These are phyloP conservation scores for Drosophila maculinotata DNA, from an alignment of 2,888 invertebrate species.

Conservation along the genomic window DNA sequence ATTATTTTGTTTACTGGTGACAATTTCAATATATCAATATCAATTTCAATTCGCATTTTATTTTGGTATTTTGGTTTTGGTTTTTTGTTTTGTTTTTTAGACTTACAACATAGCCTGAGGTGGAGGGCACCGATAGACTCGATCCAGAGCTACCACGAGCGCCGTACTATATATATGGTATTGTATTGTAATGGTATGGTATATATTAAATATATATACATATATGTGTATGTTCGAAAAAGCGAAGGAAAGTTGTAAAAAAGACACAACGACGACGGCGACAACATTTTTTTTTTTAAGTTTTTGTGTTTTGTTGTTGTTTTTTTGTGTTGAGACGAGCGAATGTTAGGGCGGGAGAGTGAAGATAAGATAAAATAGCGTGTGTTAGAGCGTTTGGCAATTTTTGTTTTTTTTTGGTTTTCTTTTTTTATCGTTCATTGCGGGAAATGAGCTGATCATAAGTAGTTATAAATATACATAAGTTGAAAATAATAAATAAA, in stretches of 20 bases:
- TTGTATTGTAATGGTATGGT: slow-evolving; percentile 62
- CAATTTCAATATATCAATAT: slow-evolving; percentile 28
- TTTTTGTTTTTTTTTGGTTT: slow-evolving; percentile 30
- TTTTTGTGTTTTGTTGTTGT: slow-evolving; percentile 29
- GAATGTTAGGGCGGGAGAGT: slow-evolving; percentile 59
- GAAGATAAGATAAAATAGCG: slow-evolving; percentile 74
- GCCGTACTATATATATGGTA: slow-evolving; percentile 66
- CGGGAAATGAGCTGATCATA: slow-evolving; percentile 72
- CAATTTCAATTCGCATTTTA: slow-evolving; percentile 25
- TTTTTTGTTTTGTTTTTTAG: slow-evolving; percentile 81
- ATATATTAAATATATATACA: slow-evolving; percentile 51
- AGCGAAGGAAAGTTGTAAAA: slow-evolving; percentile 35
- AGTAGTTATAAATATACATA: slow-evolving; percentile 30
- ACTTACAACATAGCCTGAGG: slow-evolving; percentile 90
- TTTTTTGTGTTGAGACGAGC: slow-evolving; percentile 47
- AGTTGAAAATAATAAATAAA: slow-evolving; percentile 24
- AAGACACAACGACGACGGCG: slow-evolving; percentile 52
- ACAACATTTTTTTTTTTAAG: slow-evolving; percentile 26
- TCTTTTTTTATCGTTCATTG: slow-evolving; percentile 34
- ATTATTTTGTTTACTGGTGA: slow-evolving; percentile 17
- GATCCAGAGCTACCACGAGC: slow-evolving; percentile 91
- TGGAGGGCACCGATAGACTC: slow-evolving; percentile 93
- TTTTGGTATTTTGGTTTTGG: slow-evolving; percentile 1
- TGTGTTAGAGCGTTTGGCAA: slow-evolving; percentile 65
- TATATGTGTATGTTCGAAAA: slow-evolving; percentile 14